Evolutionary conservation across 2,113 vertebrate species (phyloP), one percentile per base, ranked within the genome.

Genomic region (Aleadryas rufinucha): DNA sequence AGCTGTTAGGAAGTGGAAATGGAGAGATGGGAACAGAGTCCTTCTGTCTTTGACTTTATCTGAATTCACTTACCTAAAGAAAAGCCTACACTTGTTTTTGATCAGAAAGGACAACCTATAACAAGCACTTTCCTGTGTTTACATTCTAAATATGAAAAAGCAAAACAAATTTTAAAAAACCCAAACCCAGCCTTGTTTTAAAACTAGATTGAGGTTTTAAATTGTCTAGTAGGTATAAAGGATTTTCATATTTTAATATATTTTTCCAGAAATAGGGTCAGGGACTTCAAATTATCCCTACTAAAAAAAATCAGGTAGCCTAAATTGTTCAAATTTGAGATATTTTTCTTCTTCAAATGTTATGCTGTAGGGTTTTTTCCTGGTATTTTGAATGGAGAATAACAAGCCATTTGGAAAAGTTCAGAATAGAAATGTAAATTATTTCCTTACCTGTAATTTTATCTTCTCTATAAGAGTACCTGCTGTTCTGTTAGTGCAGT

Each of bases 391-490:
- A 94, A 74, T 56, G 39, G 35, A 79, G 20, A 71, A 19, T 59
- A 60, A 59, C 2, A 91, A 87, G 57, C 49, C 33, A 60, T 84
- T 64, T 81, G 75, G 85, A 91, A 0, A 15, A 84, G 45, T 72
- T 77, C 45, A 80, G 65, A 85, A 94, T 2, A 95, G 27, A 88
- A 96, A 95, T 6, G 7, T 61, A 95, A 95, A 94, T 96, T 41
- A 44, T 91, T 91, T 96, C 94, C 96, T 96, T 96, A 97, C 96
- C 97, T 97, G 89, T 68, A 53, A 78, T 91, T 85, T 95, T 95
- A 94, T 86, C 90, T 96, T 93, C 93, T 94, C 76, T 96, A 87
- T 89, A 82, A 94, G 88, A 65, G 42, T 94, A 96, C 89, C 95
- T 94, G 90, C 82, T 94, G 84, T 52, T 95, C 69, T 95, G 86